phyloP scores from a whole-genome alignment of 2,888 invertebrate genomes.

The Rhamphomyia laevipes region DNA sequence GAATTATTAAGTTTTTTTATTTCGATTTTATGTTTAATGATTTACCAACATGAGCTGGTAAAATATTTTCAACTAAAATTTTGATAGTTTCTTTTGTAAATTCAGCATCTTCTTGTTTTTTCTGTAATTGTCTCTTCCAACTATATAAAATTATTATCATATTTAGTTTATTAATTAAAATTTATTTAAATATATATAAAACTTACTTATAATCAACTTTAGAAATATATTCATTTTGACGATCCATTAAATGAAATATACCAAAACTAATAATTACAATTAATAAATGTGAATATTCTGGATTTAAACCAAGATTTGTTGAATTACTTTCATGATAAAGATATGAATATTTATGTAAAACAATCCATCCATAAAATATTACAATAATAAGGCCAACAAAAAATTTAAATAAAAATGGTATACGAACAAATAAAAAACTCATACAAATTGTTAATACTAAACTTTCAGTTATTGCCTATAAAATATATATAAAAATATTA shows the following conservation, averaged over 20 bases:
- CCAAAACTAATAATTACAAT: slow-evolving; percentile 60
- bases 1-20: background rate
- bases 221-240: slow-evolving; percentile 81
- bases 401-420: slow-evolving; percentile 74
- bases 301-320: slow-evolving; percentile 56
- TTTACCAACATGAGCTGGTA: slow-evolving; percentile 85
- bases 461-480: slow-evolving; percentile 41
- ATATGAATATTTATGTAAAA: slow-evolving; percentile 47
- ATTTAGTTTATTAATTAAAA: background rate
- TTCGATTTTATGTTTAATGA: slow-evolving; percentile 6
- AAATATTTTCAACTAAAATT: slow-evolving; percentile 79
- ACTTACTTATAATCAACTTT: slow-evolving; percentile 67
- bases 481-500: background rate
- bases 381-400: slow-evolving; percentile 54
- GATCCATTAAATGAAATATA: slow-evolving; percentile 72
- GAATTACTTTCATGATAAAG: slow-evolving; percentile 50
- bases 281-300: slow-evolving; percentile 60
- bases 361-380: slow-evolving; percentile 52
- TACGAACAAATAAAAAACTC: slow-evolving; percentile 72
- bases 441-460: slow-evolving; percentile 46
- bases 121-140: slow-evolving; percentile 59
- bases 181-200: background rate
- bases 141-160: slow-evolving; percentile 19
- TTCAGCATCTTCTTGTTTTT: slow-evolving; percentile 75
- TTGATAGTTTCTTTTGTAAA: slow-evolving; percentile 81